Evolutionary conservation across 2,888 invertebrate genomes (phyloP), one percentile per base, ranked within the genome.

Genomic region (Miltochrista miniata): DNA sequence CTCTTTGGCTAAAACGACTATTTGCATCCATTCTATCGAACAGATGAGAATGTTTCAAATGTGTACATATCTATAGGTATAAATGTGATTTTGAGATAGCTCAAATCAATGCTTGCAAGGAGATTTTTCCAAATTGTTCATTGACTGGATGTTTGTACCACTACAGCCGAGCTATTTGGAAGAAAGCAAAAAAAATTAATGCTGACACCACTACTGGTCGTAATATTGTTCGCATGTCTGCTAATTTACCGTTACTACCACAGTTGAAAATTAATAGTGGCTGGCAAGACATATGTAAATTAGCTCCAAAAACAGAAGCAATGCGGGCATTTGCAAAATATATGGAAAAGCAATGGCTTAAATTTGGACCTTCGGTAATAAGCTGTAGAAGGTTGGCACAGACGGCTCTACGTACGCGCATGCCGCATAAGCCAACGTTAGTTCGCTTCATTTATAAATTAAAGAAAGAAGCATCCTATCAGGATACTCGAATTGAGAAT

Each of bases 191-290:
- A 50, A 40, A 44, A 24, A 40, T 39, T 45, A 50, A 50, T 35
- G 40, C 44, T 35, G n/a, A n/a, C n/a, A 50, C 34, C 24, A 42
- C 36, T 34, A 46, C 46, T 46, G 40, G 51, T 34, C 46, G 38
- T 42, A 43, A 43, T 43, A 37, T 51, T n/a, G 46, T 51, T 43
- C 37, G 37, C 41, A 51, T 45, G 51, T 51, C 46, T 51, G 46
- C 46, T 31, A 42, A 51, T 46, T 46, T 51, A 46, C 40, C 46
- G 42, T 51, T 46, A 48, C 34, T 48, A 31, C 48, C 42, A 34
- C 15, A 33, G 36, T 29, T 15, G 15, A 42, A 41, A 48, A 41
- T 41, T 18, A 31, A 40, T 41, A 31, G 33, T 34, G 48, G 41
- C 34, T 48, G 48, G 40, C 38, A 37, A 35, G 41, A 41, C 13